Evolutionary conservation across 2,888 invertebrate species (phyloP), one percentile per base, ranked within the genome.

Genomic region (Athalia circularis): DNA sequence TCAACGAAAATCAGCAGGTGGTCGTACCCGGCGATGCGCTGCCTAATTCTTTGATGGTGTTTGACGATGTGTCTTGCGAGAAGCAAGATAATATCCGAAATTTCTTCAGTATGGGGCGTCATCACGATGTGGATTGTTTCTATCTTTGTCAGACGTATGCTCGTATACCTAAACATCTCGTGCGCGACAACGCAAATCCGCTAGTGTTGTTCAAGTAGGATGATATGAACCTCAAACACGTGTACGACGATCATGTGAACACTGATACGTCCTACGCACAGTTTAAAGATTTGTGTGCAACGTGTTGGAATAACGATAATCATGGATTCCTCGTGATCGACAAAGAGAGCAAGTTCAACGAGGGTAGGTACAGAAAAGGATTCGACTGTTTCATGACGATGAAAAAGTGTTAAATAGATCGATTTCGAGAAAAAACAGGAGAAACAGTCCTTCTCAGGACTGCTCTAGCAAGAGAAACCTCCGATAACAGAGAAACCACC

Each of bases 1-100:
- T 15, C 52, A 13, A 15, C 29, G 67, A 52, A 8, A 13, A 52
- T 4, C 8, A 52, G 52, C 15, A 68, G 9, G 67, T 68, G 0
- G 52, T 68, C 4, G 47, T 11, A 65, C 65, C 47, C 6, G 47
- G 47, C 4, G 45, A 65, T 47, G 7, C 13, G 29, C 62, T 81
- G 79, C 57, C 64, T 52, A 84, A 88, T 82, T 88, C 87, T 9
- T 82, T 90, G n/a, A 84, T 90, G 79, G 87, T 90, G 65, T 90
- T 90, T 80, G 88, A 90, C 81, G 88, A 90, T 84, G 85, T 90
- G 29, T 85, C 85, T 13, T 78, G 61, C 45, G 82, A 83, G 65
- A 84, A 83, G 29, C 83, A 84, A 50, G 72, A 83, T 61, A 68
- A 80, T 9, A 72, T 84, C 0, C 77, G 79, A 77, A 80, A 79